phyloP scores from a whole-genome alignment of 2,113 vertebrate genomes.

The Sigmodon hispidus region DNA sequence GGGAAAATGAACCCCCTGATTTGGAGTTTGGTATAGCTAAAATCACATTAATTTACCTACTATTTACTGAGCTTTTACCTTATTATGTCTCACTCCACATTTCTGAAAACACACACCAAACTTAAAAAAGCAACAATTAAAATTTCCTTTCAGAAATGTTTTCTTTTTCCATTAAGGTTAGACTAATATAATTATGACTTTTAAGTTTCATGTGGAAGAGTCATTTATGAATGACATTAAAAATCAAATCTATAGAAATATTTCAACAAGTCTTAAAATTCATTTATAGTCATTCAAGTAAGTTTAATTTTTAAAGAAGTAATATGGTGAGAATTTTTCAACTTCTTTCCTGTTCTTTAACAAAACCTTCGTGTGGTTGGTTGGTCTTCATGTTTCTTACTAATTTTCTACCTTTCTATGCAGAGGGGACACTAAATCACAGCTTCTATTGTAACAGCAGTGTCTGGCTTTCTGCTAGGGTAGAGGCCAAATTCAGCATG shows the following conservation, averaged over 20 bases:
- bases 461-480: not conserved
- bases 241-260: conserved; percentile 45
- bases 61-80: not conserved
- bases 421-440: not conserved
- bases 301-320: not conserved
- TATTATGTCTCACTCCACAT: not conserved
- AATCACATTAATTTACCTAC: not conserved
- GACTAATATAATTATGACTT: not conserved
- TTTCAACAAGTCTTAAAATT: conserved; percentile 25
- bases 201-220: conserved; percentile 21
- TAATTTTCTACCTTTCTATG: not conserved
- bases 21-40: not conserved
- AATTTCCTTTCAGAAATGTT: not conserved
- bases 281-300: not conserved
- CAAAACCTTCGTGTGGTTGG: not conserved
- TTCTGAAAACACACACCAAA: conserved; percentile 20
- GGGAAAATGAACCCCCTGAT: not conserved
- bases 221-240: conserved; percentile 37
- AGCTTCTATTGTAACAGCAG: not conserved
- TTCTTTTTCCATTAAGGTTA: not conserved
- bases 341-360: conserved; percentile 13
- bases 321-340: conserved; percentile 23
- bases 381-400: not conserved
- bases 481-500: not conserved
- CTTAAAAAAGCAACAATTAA: conserved; percentile 11